Conservation (phyloP, 2,888 invertebrate genomes). For the Drosophila leonis region DNA sequence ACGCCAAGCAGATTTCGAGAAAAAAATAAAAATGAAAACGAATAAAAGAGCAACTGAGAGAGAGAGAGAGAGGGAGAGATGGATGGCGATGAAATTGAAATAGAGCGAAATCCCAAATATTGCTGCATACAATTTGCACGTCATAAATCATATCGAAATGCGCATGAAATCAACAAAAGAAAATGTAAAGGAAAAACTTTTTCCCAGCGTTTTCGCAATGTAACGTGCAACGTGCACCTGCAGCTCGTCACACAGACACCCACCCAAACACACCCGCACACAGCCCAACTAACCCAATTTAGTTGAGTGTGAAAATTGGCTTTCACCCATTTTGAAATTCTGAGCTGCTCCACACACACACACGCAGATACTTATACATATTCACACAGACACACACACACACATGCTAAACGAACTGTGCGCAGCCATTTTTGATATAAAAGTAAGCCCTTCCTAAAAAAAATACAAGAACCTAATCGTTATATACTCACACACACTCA, state of each 20-base stretch:
- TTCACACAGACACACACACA: conserved; percentile 37
- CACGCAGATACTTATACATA: neutral
- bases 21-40: neutral
- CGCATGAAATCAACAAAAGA: conserved; percentile 59
- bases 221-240: conserved; percentile 56
- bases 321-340: conserved; percentile 75
- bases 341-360: conserved; percentile 66
- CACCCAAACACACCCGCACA: conserved; percentile 8
- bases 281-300: conserved; percentile 71
- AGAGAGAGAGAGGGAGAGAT: neutral
- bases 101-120: conserved; percentile 49
- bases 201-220: conserved; percentile 51
- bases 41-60: conserved; percentile 5
- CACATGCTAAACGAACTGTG: conserved; percentile 46
- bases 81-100: conserved; percentile 22
- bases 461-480: conserved; percentile 41
- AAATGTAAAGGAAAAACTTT: conserved; percentile 50
- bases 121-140: conserved; percentile 73
- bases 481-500: conserved; percentile 51
- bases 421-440: conserved; percentile 64
- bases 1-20: conserved; percentile 20
- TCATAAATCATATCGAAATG: conserved; percentile 76
- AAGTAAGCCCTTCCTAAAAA: conserved; percentile 34
- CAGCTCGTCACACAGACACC: conserved; percentile 25
- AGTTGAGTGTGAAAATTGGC: conserved; percentile 80